phyloP scores from a whole-genome alignment of 2,797 vertebrate species.

The Capromys pilorides region DNA sequence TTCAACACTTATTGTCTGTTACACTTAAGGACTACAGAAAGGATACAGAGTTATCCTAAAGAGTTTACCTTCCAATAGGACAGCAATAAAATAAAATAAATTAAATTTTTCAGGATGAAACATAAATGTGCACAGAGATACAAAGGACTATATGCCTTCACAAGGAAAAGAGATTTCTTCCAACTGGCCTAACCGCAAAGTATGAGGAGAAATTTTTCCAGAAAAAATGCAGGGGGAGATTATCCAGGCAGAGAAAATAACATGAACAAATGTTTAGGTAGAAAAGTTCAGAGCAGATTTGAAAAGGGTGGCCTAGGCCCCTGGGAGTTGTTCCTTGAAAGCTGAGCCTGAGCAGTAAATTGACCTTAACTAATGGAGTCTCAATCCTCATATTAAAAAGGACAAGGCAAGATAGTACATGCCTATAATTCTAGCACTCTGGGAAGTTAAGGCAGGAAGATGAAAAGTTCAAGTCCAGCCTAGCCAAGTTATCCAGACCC shows the following conservation, averaged over 20 bases:
- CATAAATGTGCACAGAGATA: background rate
- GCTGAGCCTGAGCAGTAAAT: background rate
- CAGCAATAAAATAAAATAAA: background rate
- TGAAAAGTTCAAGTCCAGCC: background rate
- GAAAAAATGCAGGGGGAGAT: background rate
- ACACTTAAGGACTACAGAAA: background rate
- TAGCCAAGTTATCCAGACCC: background rate
- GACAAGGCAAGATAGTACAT: background rate
- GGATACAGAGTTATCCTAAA: background rate
- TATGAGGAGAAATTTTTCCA: slow-evolving; percentile 28
- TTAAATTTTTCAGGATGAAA: background rate
- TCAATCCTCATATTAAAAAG: background rate
- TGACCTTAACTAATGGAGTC: background rate
- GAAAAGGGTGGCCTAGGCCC: background rate
- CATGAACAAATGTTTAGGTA: background rate
- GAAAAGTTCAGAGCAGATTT: slow-evolving; percentile 38
- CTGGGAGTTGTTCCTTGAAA: background rate
- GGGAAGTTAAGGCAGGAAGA: background rate
- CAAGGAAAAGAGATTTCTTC: background rate
- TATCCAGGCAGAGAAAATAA: background rate
- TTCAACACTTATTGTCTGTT: background rate
- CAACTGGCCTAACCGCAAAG: background rate
- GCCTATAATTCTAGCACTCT: background rate
- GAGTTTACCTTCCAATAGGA: background rate
- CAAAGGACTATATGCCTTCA: background rate